Conservation (phyloP, 2,797 vertebrate genomes). For the Synaphobranchus kaupii region DNA sequence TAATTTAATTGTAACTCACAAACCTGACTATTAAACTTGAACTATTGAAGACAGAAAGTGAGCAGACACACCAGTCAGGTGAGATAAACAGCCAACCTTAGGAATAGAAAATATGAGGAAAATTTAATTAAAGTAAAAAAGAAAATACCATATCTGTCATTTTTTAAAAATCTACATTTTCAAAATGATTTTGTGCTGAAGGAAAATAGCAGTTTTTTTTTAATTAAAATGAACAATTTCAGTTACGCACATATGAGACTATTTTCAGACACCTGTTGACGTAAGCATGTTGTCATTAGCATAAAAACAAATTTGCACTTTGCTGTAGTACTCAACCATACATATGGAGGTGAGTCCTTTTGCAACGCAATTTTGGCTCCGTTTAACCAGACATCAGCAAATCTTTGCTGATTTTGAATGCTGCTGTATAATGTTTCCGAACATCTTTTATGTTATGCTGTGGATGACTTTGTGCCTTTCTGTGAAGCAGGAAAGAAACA, state of each 20-base stretch:
- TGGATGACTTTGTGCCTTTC: slow-evolving; percentile 32
- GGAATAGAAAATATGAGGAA: slow-evolving; percentile 8
- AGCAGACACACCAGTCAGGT: slow-evolving; percentile 18
- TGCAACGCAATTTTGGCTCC: not conserved
- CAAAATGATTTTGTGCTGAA: not conserved
- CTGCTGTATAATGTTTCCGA: not conserved
- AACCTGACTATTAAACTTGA: slow-evolving; percentile 31
- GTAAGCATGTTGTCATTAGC: not conserved
- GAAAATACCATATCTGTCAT: not conserved
- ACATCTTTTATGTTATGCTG: not conserved
- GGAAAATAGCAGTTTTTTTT: slow-evolving; percentile 16
- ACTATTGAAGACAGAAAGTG: slow-evolving; percentile 35
- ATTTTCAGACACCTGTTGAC: not conserved
- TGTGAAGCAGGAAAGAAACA: slow-evolving; percentile 23
- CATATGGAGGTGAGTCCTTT: not conserved
- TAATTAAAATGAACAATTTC: not conserved
- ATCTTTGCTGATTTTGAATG: not conserved
- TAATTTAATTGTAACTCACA: slow-evolving; percentile 37
- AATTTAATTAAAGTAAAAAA: not conserved
- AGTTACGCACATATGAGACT: not conserved
- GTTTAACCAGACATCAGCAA: not conserved
- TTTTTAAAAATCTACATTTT: not conserved
- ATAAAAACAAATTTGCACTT: not conserved
- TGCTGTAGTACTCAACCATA: not conserved
- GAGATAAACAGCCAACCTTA: slow-evolving; percentile 25